Conservation (phyloP, 2,888 invertebrate genomes). For the Drosophila suboccidentalis region DNA sequence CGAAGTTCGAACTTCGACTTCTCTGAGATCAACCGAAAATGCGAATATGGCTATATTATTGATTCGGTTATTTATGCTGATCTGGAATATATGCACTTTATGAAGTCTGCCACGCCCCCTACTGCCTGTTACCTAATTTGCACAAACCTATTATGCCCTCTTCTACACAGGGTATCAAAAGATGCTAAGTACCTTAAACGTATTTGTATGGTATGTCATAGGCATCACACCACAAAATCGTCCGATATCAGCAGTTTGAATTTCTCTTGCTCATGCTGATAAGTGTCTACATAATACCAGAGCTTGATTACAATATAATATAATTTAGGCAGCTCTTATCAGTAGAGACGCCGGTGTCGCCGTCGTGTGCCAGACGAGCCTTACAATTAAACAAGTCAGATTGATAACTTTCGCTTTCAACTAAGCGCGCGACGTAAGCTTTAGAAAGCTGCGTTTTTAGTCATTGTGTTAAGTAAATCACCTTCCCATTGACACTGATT, state of each 20-base stretch:
- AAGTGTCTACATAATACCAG: conserved; percentile 44
- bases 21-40: no score
- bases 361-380: conserved; percentile 41
- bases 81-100: background rate
- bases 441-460: conserved; percentile 43
- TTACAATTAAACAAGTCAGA: conserved; percentile 26
- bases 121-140: background rate
- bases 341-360: conserved; percentile 18
- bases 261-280: conserved; percentile 48
- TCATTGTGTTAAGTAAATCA: conserved; percentile 26
- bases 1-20: no score
- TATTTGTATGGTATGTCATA: conserved; percentile 6
- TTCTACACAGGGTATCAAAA: background rate
- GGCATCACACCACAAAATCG: conserved; percentile 51
- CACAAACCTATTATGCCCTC: background rate
- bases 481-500: conserved; percentile 51
- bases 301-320: conserved; percentile 37
- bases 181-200: background rate
- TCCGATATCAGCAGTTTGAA: conserved; percentile 48
- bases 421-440: conserved; percentile 16
- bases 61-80: no score
- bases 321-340: conserved; percentile 49
- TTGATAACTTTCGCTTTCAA: conserved; percentile 68
- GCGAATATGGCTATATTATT: no score
- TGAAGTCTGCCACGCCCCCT: background rate